Base-by-base conservation (phyloP, 2,888 invertebrate species). In the Drosophila gaucha region DNA sequence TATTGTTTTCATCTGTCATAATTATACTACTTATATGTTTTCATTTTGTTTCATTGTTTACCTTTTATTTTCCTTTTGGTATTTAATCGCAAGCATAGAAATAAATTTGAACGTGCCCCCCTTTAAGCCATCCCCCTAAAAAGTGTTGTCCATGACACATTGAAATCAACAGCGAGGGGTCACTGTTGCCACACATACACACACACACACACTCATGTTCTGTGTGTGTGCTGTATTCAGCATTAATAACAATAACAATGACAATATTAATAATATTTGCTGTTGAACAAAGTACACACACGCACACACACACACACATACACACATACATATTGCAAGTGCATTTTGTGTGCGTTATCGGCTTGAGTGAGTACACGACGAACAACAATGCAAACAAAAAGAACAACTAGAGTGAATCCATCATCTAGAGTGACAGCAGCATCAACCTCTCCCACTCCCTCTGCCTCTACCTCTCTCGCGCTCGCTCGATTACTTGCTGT, bases 381-480 rank as follows among this genome's bases (percentile, higher is more conserved):
- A 60, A 47, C 41, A 74, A 77, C 68, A 62, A 74, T 65, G 75
- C 78, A 78, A 65, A 80, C 72, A 83, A 67, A 78, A 79, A 74
- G 67, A 78, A 72, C 62, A 74, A 78, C 57, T 82, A 83, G 83
- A 86, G 86, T 86, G 72, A 79, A 86, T 82, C 74, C 71, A 86
- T 77, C 72, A 74, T 69, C 71, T 50, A 31, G 49, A 44, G 55
- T 65, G 65, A 74, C 67, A 38, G 12, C 31, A 30, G 30, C 59
- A 47, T 20, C 35, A 20, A 16, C 10, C 38, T 9, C 33, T 22
- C 24, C 16, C 43, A 26, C 14, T 46, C 51, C 22, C 56, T 36
- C 14, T 9, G 31, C 16, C 30, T 36, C 33, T 36, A 31, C n/a
- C 22, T 39, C 46, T 18, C 5, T 12, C 16, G 33, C 38, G 35